Evolutionary conservation across 2,888 invertebrate genomes (phyloP).

Genomic region (Drosophila antonietae): DNA sequence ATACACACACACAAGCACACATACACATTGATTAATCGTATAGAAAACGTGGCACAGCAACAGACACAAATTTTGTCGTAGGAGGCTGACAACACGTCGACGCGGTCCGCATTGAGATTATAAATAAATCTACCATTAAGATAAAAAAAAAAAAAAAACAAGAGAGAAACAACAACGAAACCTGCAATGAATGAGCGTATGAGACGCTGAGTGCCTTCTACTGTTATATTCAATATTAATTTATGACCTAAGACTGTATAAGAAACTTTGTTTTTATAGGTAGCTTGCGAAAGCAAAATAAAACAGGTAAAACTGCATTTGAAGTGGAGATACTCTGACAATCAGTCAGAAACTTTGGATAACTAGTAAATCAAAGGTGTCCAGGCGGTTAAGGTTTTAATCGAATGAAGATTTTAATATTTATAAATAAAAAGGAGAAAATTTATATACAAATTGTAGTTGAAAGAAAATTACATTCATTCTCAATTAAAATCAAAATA

Average conservation of each 20-base stretch:
- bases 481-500: neutral
- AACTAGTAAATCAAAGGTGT: neutral
- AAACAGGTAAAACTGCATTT: neutral
- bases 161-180: constrained; percentile 9
- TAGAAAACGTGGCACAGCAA: constrained; percentile 38
- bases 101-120: constrained; percentile 56
- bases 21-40: neutral
- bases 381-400: no score
- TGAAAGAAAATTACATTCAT: neutral
- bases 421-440: neutral
- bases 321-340: neutral
- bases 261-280: neutral
- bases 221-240: constrained; percentile 3
- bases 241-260: neutral
- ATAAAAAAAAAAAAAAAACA: constrained; percentile 7
- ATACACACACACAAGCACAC: constrained; percentile 22
- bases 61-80: constrained; percentile 39
- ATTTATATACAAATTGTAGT: neutral
- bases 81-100: constrained; percentile 52
- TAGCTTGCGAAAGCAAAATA: neutral
- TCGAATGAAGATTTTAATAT: no score
- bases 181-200: neutral
- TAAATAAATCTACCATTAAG: constrained; percentile 61
- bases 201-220: neutral
- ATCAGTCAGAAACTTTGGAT: neutral